A percentile compares a stretch with the other conserved stretches of the same genome.
Conservation (phyloP, 2,888 invertebrate species). For the Ethmia dodecea region DNA sequence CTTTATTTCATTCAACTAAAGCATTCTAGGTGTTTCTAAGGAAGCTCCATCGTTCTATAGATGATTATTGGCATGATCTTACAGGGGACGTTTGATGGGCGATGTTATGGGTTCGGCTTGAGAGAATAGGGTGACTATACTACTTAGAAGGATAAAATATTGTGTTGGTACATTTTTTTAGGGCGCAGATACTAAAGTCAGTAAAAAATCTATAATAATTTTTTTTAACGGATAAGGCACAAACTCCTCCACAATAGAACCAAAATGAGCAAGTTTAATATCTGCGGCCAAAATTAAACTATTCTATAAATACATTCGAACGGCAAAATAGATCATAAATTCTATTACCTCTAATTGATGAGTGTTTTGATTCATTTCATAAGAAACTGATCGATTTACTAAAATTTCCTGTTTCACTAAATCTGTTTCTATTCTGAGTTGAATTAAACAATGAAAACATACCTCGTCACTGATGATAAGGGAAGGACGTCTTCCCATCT, state of each 20-base stretch:
- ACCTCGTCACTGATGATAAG: slow-evolving; percentile 97
- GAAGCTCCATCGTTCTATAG: slow-evolving; percentile 54
- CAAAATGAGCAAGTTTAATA: too few species aligned
- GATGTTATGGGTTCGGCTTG: slow-evolving; percentile 74
- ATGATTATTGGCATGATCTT: slow-evolving; percentile 50
- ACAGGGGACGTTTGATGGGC: slow-evolving; percentile 45
- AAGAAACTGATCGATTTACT: too few species aligned
- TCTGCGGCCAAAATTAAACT: background rate
- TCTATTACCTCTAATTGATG: background rate
- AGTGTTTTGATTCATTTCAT: too few species aligned
- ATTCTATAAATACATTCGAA: slow-evolving; percentile 30
- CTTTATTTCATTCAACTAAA: slow-evolving; percentile 43
- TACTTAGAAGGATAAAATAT: slow-evolving; percentile 40
- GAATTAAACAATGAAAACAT: too few species aligned
- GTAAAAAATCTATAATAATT: too few species aligned
- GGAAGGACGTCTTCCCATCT: slow-evolving; percentile 90
- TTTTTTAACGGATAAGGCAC: too few species aligned
- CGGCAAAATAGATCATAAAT: slow-evolving; percentile 39
- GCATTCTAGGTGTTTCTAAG: slow-evolving; percentile 44
- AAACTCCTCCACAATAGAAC: too few species aligned
- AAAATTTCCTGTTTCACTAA: too few species aligned
- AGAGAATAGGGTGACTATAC: slow-evolving; percentile 68
- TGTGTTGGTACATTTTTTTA: background rate
- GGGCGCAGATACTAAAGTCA: background rate
- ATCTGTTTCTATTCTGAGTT: too few species aligned